Evolutionary conservation across 2,797 vertebrate genomes (phyloP).

Genomic region (Sebastes jordani): DNA sequence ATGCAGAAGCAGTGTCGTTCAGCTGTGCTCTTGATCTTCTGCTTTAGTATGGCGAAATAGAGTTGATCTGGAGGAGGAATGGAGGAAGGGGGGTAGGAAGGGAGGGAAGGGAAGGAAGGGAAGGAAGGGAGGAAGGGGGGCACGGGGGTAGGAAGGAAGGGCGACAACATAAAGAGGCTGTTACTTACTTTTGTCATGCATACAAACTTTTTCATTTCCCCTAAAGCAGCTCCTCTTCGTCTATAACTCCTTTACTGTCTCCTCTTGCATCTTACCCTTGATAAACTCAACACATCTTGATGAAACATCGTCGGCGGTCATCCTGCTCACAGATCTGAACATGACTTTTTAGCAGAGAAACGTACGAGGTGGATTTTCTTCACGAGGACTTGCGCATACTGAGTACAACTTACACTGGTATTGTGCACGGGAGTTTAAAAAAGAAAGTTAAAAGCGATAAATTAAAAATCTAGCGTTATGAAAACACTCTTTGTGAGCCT

Average conservation of each 20-base stretch:
- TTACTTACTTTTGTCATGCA: constrained; percentile 29
- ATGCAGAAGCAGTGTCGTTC: constrained; percentile 95
- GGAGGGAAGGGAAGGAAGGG: neutral
- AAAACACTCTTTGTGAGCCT: neutral
- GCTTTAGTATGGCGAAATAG: constrained; percentile 93
- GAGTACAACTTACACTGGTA: neutral
- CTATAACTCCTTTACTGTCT: accelerated
- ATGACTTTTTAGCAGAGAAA: constrained; percentile 43
- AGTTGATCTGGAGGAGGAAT: constrained; percentile 90
- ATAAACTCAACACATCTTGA: constrained; percentile 75
- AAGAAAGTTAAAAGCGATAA: neutral
- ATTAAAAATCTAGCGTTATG: neutral
- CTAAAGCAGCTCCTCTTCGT: neutral
- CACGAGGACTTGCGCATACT: constrained; percentile 48
- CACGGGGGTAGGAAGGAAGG: neutral
- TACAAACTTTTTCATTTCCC: neutral
- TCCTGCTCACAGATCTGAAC: constrained; percentile 66
- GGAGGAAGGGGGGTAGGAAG: neutral
- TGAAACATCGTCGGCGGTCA: constrained; percentile 73
- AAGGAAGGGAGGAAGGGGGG: neutral
- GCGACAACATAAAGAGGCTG: neutral
- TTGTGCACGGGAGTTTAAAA: neutral
- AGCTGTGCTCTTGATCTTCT: constrained; percentile 91
- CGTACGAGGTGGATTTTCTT: constrained; percentile 18
- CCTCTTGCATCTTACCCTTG: constrained; percentile 70